phyloP scores from a whole-genome alignment of 2,113 vertebrate species.

The Crotalus horridus region DNA sequence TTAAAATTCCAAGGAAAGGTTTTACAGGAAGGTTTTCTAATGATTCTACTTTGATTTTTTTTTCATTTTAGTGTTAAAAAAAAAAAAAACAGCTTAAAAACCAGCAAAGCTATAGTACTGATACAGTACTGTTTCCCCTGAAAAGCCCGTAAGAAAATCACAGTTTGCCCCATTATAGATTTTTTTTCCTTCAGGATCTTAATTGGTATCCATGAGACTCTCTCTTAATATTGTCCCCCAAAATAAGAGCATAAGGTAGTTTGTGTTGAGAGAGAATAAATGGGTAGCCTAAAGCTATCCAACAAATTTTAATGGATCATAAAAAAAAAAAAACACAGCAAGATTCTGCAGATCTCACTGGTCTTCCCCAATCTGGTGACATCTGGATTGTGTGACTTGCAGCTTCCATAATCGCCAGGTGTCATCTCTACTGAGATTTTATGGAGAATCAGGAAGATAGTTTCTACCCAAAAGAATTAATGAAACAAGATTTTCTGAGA shows the following conservation, averaged over 20 bases:
- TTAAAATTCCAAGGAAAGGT: not conserved
- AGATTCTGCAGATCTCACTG: not conserved
- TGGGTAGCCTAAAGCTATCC: no score
- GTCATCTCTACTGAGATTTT: not conserved
- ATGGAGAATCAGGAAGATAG: not conserved
- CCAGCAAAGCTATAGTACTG: not conserved
- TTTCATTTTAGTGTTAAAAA: not conserved
- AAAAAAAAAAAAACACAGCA: not conserved
- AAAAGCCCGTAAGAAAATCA: not conserved
- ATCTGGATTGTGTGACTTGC: not conserved
- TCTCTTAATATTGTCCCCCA: no score
- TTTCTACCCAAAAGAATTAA: not conserved
- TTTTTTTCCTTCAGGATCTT: no score
- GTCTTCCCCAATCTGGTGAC: not conserved
- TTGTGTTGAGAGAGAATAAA: no score
- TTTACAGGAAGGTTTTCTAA: not conserved
- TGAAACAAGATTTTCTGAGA: not conserved
- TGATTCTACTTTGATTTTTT: not conserved
- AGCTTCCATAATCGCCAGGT: not conserved
- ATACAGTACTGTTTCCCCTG: not conserved
- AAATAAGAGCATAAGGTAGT: no score
- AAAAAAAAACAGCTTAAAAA: not conserved
- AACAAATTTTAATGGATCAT: not conserved
- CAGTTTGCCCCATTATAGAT: not conserved
- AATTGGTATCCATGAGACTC: no score